Base-by-base conservation (phyloP, 2,797 vertebrate genomes). In the Simalia tracyae region DNA sequence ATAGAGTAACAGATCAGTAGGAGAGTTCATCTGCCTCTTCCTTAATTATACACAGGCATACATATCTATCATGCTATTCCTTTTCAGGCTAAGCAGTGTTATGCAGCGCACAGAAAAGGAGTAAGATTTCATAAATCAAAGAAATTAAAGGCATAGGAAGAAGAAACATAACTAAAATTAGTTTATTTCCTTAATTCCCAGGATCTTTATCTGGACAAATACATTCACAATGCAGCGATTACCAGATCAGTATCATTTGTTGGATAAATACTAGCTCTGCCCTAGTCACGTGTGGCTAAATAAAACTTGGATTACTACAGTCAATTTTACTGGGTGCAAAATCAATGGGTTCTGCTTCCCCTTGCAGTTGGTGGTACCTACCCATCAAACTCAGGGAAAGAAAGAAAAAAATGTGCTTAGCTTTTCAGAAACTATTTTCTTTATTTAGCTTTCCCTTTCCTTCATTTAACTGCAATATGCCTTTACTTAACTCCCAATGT, bases 21-120 rank as follows among this genome's bases (percentile, higher is more conserved):
- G 86, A 42, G 72, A 90, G 26, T 91, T 66, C 91, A 89, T 91
- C 60, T 86, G 63, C 46, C 1, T 81, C 1, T 0, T n/a, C 31
- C n/a, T 89, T 88, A 84, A 91, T 92, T 81, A 81, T 46, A 81
- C 9, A 24, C 76, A 81, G 76, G 42, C 76, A 24, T 24, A 81
- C 19, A 0, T 81, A 81, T 81, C 76, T 24, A 81, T 46, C 76
- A 81, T 81, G 76, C 76, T 46, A 24, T 46, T 81, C 36, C 19
- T 12, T 81, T 81, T 81, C 46, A 42, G 31, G 72, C 19, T 81
- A 46, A 46, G 72, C 36, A 10, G 7, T 22, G 36, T 81, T 42
- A 76, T 17, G 10, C 8, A 24, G 8, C 72, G 8, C 17, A 24
- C 19, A 76, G 8, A 72, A 42, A 42, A 22, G 8, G 31, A 76